A percentile compares a stretch with the other conserved stretches of the same genome.
phyloP scores from a whole-genome alignment of 2,797 vertebrate species.

The Arrhamphus sclerolepis region DNA sequence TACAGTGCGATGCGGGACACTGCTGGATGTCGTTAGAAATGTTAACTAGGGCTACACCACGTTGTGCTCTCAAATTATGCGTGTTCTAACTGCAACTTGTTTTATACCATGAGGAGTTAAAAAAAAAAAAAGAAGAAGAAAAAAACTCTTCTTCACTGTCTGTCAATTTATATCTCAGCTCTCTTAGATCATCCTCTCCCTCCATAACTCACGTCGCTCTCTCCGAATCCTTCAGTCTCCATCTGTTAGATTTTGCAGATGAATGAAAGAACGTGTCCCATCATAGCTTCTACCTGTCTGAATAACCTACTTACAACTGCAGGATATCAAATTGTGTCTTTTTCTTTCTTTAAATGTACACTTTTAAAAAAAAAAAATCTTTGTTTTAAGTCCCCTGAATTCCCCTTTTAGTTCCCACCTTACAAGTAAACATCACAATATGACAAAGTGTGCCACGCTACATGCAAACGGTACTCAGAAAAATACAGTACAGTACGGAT shows the following conservation, averaged over 20 bases:
- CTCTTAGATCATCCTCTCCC: conserved; percentile 29
- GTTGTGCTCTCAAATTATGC: conserved; percentile 21
- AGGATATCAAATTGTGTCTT: conserved; percentile 20
- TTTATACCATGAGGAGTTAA: conserved; percentile 35
- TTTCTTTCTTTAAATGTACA: not conserved
- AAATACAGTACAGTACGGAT: not conserved
- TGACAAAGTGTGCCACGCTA: not conserved
- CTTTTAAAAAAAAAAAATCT: too few relatives aligned
- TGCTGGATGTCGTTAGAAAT: conserved; percentile 1
- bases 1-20: conserved; percentile 20
- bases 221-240: conserved; percentile 35
- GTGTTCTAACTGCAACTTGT: conserved; percentile 9
- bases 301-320: conserved; percentile 51
- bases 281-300: conserved; percentile 43
- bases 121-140: too few relatives aligned
- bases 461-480: conserved; percentile 3
- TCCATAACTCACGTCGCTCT: conserved; percentile 24
- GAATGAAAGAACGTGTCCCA: conserved; percentile 46
- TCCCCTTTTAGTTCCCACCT: not conserved
- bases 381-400: conserved; percentile 4
- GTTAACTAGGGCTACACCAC: conserved; percentile 42
- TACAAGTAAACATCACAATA: conserved; percentile 2
- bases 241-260: conserved; percentile 58
- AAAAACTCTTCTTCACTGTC: conserved; percentile 22
- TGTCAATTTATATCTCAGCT: conserved; percentile 39